phyloP scores from a whole-genome alignment of 2,888 invertebrate species.

The Smittia aterrima region DNA sequence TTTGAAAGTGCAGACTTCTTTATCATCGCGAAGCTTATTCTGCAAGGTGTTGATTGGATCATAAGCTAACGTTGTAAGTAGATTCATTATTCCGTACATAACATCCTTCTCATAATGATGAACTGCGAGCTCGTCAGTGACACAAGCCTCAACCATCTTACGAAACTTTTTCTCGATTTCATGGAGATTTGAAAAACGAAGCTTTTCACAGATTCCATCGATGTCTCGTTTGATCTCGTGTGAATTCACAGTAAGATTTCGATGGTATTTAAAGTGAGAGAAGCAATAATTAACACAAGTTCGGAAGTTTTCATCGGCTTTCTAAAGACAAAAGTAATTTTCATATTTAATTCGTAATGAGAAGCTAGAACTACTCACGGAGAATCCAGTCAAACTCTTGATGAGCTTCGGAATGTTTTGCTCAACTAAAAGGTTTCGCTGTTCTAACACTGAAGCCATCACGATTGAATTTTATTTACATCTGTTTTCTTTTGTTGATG shows the following conservation, averaged over 20 bases:
- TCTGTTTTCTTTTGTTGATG: background rate
- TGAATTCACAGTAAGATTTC: slow-evolving; percentile 54
- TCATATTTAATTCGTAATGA: background rate
- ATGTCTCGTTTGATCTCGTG: slow-evolving; percentile 54
- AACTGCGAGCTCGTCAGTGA: slow-evolving; percentile 48
- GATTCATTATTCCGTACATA: slow-evolving; percentile 56
- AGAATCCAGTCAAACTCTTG: slow-evolving; percentile 46
- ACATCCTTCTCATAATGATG: slow-evolving; percentile 52
- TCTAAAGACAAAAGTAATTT: background rate
- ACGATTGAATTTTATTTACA: background rate
- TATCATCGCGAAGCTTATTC: background rate
- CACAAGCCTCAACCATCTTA: slow-evolving; percentile 49
- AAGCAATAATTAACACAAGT: slow-evolving; percentile 52
- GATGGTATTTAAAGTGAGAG: slow-evolving; percentile 55
- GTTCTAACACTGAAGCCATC: slow-evolving; percentile 42
- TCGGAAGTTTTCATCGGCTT: slow-evolving; percentile 52
- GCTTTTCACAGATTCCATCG: slow-evolving; percentile 54
- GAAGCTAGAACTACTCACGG: slow-evolving; percentile 44
- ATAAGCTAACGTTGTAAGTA: slow-evolving; percentile 53
- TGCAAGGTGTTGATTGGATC: slow-evolving; percentile 49
- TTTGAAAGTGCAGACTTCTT: background rate
- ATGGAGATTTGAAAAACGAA: slow-evolving; percentile 55
- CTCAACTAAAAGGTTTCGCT: slow-evolving; percentile 46
- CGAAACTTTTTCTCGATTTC: slow-evolving; percentile 53
- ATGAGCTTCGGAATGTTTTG: slow-evolving; percentile 48